Base-by-base conservation (phyloP, 2,797 vertebrate genomes). In the Sebastes flavidus region DNA sequence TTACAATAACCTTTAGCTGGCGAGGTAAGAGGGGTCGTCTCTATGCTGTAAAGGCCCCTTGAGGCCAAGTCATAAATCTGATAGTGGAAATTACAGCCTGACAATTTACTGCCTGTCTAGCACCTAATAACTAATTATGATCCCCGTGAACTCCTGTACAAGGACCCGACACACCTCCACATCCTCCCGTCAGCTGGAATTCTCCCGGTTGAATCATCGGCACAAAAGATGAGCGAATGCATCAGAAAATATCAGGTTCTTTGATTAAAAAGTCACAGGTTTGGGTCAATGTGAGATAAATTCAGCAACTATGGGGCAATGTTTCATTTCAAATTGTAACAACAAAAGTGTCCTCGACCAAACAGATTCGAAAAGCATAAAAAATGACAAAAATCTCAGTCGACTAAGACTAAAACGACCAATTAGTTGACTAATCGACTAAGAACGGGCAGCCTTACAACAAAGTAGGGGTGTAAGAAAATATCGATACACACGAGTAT, bases 1-100 rank as follows among this genome's bases (percentile, higher is more conserved):
- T 95, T 92, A 93, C 90, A 85, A 83, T 84, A 88, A 92, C 93
- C 89, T 91, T 92, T 87, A 58, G 77, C 63, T 30, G 79, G 29
- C 4, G 68, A 85, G 81, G 80, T 87, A 80, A 88, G 75, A 87
- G 87, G 85, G 90, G 85, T 89, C 72, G 10, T 79, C 67, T 80
- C 77, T 68, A 42, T 80, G 69, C 86, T 77, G 63, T 66, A 88
- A 84, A 93, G 82, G 70, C 71, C 81, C 80, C 91, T 78, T 60
- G 59, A 89, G 92, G 90, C 78, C 76, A 66, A 61, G 65, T 76
- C 79, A 72, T 94, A 90, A 91, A 95, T 92, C 89, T 66, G 54
- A 58, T 46, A 59, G 60, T 12, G 84, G 81, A 87, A 92, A 94
- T 93, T 91, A 93, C 80, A 73, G 77, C 82, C 24, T 29, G 54